Conservation (phyloP, 2,888 invertebrate genomes). For the Capitulum mitella region DNA sequence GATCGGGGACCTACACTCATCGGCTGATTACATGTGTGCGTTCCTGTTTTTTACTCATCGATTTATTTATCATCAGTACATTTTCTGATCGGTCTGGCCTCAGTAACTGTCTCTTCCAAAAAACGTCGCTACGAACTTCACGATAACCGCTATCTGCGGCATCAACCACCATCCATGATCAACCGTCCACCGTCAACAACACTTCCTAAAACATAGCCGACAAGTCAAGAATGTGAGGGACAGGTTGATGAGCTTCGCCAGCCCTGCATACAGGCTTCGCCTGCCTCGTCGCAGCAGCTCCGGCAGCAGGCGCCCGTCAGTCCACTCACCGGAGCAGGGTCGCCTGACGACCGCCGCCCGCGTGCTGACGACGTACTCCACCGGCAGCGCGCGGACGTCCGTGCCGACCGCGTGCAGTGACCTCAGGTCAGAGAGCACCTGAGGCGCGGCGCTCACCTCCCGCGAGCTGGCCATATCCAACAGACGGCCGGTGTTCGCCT, state of each 20-base stretch:
- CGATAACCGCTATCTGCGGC: no score
- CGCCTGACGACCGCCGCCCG: neutral
- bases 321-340: neutral
- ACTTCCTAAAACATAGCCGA: neutral
- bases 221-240: neutral
- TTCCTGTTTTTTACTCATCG: no score
- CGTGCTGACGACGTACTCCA: neutral
- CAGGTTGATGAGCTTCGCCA: neutral
- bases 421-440: neutral
- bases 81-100: no score
- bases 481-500: neutral
- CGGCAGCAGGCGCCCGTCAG: neutral
- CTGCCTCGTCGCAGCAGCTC: neutral
- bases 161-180: no score
- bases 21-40: no score
- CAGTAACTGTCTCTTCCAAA: no score
- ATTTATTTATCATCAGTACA: no score
- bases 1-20: no score
- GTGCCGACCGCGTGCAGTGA: neutral
- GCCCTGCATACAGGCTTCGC: neutral
- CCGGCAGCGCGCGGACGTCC: neutral
- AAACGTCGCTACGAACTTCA: no score
- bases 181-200: no score
- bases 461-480: neutral
- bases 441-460: neutral